Percentiles rank a stretch among this genome's conserved stretches.
Evolutionary conservation across 2,113 vertebrate species (phyloP).

Genomic region (Antechinus flavipes): DNA sequence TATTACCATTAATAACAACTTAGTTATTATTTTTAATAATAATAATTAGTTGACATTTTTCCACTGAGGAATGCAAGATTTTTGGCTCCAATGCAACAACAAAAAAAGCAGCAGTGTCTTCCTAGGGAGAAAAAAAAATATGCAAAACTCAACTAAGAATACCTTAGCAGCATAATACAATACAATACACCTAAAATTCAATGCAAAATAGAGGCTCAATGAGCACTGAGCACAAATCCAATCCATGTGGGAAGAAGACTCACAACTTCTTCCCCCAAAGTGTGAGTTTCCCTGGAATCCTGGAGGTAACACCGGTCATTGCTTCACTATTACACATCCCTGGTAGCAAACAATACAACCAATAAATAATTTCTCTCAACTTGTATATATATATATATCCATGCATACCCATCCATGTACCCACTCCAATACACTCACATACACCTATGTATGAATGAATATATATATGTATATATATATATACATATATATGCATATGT

Average conservation of each 20-base stretch:
- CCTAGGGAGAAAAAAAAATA: conserved; percentile 68
- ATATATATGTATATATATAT: not conserved
- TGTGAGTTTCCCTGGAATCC: conserved; percentile 80
- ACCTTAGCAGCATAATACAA: conserved; percentile 84
- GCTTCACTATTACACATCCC: conserved; percentile 71
- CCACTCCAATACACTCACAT: conserved; percentile 66
- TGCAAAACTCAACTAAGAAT: conserved; percentile 73
- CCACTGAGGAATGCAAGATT: conserved; percentile 69
- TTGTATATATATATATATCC: not conserved
- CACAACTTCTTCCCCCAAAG: conserved; percentile 61
- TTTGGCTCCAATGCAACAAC: conserved; percentile 83
- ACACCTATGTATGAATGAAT: not conserved
- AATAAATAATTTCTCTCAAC: conserved; percentile 56
- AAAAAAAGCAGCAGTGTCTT: conserved; percentile 85
- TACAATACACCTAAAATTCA: conserved; percentile 78
- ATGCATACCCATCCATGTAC: conserved; percentile 60
- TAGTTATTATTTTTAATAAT: conserved; percentile 67
- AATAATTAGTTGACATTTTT: conserved; percentile 76
- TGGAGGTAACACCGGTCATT: conserved; percentile 83
- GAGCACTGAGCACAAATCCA: conserved; percentile 78
- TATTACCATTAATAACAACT: conserved; percentile 26
- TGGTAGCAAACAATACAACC: conserved; percentile 68
- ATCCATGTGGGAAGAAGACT: conserved; percentile 72
- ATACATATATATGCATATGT: not conserved
- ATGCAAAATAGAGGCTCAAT: conserved; percentile 79